phyloP scores from a whole-genome alignment of 2,113 vertebrate genomes.

The Cephalopholis sonnerati region DNA sequence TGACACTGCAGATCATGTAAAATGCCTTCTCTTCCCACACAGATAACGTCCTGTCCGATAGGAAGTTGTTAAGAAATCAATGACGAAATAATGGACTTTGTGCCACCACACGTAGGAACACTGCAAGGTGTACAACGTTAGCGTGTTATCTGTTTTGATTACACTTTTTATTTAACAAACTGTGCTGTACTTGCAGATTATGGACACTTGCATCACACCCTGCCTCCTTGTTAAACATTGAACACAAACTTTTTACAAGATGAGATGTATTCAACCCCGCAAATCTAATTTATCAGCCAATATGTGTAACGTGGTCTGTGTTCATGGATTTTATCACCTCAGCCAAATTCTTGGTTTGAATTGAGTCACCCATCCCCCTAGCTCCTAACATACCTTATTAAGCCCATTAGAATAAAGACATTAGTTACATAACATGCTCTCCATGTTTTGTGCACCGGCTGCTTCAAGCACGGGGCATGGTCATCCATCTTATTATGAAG shows the following conservation, averaged over 20 bases:
- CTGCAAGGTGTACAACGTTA: conserved; percentile 8
- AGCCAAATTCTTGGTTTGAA: conserved; percentile 25
- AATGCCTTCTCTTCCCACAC: neutral
- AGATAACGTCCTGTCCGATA: conserved; percentile 33
- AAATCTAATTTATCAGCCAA: conserved; percentile 14
- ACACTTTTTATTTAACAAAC: conserved; percentile 40
- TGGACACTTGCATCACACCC: conserved; percentile 5
- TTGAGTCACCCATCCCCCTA: neutral
- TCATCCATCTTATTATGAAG: conserved; percentile 35
- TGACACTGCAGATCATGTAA: neutral
- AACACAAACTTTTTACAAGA: conserved; percentile 3
- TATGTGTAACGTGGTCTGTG: neutral
- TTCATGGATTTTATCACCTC: conserved; percentile 21
- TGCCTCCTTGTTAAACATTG: conserved; percentile 27
- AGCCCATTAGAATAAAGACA: conserved; percentile 59
- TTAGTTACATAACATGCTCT: conserved; percentile 52
- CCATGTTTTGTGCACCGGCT: conserved; percentile 26
- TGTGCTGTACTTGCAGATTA: conserved; percentile 31
- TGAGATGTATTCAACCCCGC: neutral
- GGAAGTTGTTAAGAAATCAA: conserved; percentile 48
- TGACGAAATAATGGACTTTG: conserved; percentile 63
- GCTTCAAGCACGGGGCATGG: conserved; percentile 18
- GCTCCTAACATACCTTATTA: conserved; percentile 35
- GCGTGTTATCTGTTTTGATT: conserved; percentile 53
- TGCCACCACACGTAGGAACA: neutral